These are phyloP conservation scores for Temnothorax nylanderi DNA, from an alignment of 1,140 invertebrate genomes.

Conservation along the genomic window DNA sequence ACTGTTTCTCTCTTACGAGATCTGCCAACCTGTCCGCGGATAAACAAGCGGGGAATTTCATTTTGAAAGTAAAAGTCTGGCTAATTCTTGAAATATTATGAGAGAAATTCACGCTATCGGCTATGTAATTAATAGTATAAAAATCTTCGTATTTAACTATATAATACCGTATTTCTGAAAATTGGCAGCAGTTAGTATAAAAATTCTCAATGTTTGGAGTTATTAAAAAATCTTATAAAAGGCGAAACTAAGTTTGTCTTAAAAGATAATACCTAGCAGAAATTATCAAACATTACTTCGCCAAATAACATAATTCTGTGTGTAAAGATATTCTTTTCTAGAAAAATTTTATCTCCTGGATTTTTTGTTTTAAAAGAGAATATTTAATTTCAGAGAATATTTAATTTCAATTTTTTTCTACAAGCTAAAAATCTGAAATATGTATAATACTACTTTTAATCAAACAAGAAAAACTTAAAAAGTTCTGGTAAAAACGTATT, in stretches of 20 bases:
- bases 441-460: background rate
- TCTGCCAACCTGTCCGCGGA: background rate
- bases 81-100: slow-evolving; percentile 12
- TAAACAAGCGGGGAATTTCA: slow-evolving; percentile 13
- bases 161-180: background rate
- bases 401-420: background rate
- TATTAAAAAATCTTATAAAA: background rate
- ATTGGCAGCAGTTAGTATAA: background rate
- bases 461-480: background rate
- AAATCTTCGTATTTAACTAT: background rate
- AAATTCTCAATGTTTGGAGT: background rate
- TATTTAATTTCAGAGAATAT: too few species aligned
- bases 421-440: background rate
- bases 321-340: background rate
- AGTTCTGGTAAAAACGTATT: background rate
- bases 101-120: background rate
- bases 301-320: background rate
- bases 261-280: background rate
- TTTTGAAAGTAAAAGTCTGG: slow-evolving; percentile 3
- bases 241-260: background rate
- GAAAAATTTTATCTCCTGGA: background rate
- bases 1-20: background rate
- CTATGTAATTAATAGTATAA: background rate
- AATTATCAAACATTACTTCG: background rate
- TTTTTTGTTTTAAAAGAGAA: background rate